Evolutionary conservation across 2,113 vertebrate species (phyloP).

Genomic region (Chiloscyllium plagiosum): DNA sequence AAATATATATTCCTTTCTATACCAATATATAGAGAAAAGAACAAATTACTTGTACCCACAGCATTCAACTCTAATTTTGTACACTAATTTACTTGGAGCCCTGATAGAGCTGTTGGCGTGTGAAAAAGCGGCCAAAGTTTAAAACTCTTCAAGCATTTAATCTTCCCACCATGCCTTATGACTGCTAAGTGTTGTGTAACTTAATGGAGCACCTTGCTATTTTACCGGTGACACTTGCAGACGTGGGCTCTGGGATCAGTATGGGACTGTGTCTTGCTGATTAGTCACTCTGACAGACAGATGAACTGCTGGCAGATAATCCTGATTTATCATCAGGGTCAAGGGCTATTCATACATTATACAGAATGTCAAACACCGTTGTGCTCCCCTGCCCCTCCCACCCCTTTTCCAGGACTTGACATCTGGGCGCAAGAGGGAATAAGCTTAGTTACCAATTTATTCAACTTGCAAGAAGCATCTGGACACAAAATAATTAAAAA

Average conservation of each 20-base stretch:
- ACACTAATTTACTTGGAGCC: background rate
- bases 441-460: conserved; percentile 77
- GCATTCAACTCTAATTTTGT: background rate
- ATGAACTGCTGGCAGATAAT: conserved; percentile 88
- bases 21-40: background rate
- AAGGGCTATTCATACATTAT: conserved; percentile 19
- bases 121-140: background rate
- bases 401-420: conserved; percentile 15
- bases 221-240: conserved; percentile 61
- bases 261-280: conserved; percentile 70
- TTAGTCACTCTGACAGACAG: conserved; percentile 86
- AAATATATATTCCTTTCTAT: background rate
- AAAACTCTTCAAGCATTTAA: conserved; percentile 33
- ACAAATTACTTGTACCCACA: too few species aligned
- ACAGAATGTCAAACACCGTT: background rate
- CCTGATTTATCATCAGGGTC: conserved; percentile 37
- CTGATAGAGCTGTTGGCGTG: background rate
- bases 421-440: conserved; percentile 44
- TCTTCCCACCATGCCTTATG: conserved; percentile 59
- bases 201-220: conserved; percentile 56
- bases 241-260: conserved; percentile 60
- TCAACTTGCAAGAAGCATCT: conserved; percentile 73
- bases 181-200: conserved; percentile 58
- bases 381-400: background rate
- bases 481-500: conserved; percentile 73